Base-by-base conservation (phyloP, 2,888 invertebrate genomes). In the Microplitis manilae region DNA sequence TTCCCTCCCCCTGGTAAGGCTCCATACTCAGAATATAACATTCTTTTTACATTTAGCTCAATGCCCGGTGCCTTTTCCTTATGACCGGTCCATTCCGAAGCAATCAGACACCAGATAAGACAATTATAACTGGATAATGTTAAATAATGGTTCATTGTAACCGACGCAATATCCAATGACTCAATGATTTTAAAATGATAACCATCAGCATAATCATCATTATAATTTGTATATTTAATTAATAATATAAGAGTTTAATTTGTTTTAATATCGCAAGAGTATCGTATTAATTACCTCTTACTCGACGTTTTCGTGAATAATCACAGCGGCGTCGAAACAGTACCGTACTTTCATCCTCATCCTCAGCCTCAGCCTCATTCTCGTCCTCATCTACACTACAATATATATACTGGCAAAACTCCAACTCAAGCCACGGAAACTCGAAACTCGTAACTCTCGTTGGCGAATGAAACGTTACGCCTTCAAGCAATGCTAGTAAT, bases 381-480 rank as follows among this genome's bases (percentile, higher is more conserved):
- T 62, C 61, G 5, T 62, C 15, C 71, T 71, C 71, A 73, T 62
- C 62, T 20, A 67, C 65, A 73, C 73, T 73, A 65, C 65, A 73
- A 41, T 73, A 30, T 65, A 41, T 13, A 50, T 75, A 70, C 71
- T 77, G 77, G 77, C 77, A 13, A 9, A 59, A 74, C 60, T 77
- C 77, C 77, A 77, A 68, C 71, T 75, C 65, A 50, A 70, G 60
- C 73, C 64, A 72, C 60, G 74, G 67, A 77, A 77, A 60, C 74
- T 74, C 71, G 74, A 71, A 77, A 77, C 67, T 77, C 74, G 73
- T 68, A 72, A 41, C 60, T 72, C 72, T n/a, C 15, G 15, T 64
- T 68, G 20, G 68, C 68, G 69, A 77, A 77, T 73, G 73, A 77
- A 77, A 73, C 67, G 67, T 67, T 73, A 73, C 67, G 67, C 73